A percentile compares a stretch with the other conserved stretches of the same genome.
phyloP scores from a whole-genome alignment of 2,113 vertebrate genomes.

The Platysternon megacephalum region DNA sequence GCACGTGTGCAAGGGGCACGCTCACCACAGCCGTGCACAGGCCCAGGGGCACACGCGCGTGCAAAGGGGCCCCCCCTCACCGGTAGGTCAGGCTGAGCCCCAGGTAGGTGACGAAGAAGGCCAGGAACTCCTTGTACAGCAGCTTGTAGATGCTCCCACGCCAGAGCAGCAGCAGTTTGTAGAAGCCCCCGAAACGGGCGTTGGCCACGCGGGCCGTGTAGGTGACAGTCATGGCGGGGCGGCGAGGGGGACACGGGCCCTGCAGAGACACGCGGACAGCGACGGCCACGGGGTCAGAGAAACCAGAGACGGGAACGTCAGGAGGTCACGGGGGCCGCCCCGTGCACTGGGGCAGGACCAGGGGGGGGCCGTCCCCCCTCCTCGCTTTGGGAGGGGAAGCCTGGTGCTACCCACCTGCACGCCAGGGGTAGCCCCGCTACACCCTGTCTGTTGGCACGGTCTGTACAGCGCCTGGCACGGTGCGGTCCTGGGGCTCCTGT shows the following conservation, averaged over 20 bases:
- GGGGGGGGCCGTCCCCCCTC: too few species aligned
- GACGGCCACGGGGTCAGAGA: too few species aligned
- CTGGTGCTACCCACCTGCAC: too few species aligned
- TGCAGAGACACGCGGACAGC: background rate
- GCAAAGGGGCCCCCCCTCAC: slow-evolving; percentile 66
- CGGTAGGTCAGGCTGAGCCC: slow-evolving; percentile 90
- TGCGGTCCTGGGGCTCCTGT: too few species aligned
- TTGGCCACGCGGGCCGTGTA: slow-evolving; percentile 93
- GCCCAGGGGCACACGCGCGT: too few species aligned
- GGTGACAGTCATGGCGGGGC: slow-evolving; percentile 87
- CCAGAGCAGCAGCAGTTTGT: slow-evolving; percentile 90
- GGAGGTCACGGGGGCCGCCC: background rate
- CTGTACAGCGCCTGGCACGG: too few species aligned
- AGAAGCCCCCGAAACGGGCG: slow-evolving; percentile 93
- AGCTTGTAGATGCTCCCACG: slow-evolving; percentile 96
- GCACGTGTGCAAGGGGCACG: background rate
- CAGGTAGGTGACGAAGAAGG: slow-evolving; percentile 87
- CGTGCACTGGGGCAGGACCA: too few species aligned
- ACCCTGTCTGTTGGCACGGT: too few species aligned
- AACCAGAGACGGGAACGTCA: too few species aligned
- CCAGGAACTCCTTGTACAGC: slow-evolving; percentile 90
- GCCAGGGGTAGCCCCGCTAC: too few species aligned
- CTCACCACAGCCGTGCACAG: background rate
- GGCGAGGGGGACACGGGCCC: background rate
- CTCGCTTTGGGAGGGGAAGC: too few species aligned